Percentiles rank a stretch among this genome's conserved stretches.
Conservation (phyloP, 2,113 vertebrate genomes). For the Elachura formosa region DNA sequence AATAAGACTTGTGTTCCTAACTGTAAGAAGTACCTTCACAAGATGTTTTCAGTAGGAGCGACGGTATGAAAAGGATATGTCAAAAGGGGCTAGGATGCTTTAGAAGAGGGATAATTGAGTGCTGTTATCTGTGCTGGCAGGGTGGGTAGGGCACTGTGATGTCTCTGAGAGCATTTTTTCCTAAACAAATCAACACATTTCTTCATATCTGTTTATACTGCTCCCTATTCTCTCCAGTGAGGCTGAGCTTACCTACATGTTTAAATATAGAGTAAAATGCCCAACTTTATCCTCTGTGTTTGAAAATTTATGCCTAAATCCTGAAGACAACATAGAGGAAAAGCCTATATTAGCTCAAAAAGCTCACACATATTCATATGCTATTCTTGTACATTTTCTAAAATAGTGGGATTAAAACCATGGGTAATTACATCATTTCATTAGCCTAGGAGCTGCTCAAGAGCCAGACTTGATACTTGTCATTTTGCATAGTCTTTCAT, state of each 20-base stretch:
- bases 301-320: not conserved
- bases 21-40: not conserved
- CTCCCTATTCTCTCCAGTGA: not conserved
- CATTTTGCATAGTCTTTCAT: not conserved
- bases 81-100: not conserved
- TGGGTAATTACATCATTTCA: not conserved
- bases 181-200: not conserved
- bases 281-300: not conserved
- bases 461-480: conserved; percentile 2
- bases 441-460: conserved; percentile 38
- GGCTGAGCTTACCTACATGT: not conserved
- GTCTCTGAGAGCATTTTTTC: not conserved
- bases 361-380: not conserved
- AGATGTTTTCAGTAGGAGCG: not conserved
- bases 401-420: conserved; percentile 23
- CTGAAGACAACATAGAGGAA: not conserved
- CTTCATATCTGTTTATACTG: not conserved
- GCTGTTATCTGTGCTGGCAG: not conserved
- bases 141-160: not conserved
- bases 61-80: not conserved
- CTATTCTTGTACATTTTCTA: not conserved
- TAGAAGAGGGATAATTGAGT: not conserved
- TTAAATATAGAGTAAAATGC: not conserved
- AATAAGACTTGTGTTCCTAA: not conserved
- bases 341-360: not conserved